phyloP scores from a whole-genome alignment of 2,797 vertebrate genomes.

The Agapornis canus region DNA sequence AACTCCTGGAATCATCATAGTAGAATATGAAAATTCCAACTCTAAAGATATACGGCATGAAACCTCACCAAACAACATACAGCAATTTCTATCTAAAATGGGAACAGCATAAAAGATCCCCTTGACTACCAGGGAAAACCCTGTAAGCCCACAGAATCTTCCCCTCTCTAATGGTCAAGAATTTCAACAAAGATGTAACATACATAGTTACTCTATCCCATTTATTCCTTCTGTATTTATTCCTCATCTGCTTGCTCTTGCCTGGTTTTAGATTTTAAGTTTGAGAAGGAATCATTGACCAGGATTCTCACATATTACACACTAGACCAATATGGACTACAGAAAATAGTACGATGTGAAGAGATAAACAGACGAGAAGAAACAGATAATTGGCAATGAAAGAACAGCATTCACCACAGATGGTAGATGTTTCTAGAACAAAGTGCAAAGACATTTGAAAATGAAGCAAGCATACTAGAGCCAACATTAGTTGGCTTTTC shows the following conservation, averaged over 20 bases:
- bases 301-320: neutral
- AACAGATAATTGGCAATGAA: neutral
- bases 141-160: neutral
- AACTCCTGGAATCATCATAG: conserved; percentile 77
- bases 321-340: neutral
- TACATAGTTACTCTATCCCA: neutral
- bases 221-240: neutral
- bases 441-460: neutral
- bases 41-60: neutral
- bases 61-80: neutral
- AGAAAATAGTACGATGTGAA: neutral
- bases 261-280: neutral
- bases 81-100: neutral
- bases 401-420: neutral
- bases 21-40: conserved; percentile 9
- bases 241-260: neutral
- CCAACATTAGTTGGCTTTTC: neutral
- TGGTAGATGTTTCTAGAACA: neutral
- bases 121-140: neutral
- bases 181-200: neutral
- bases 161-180: neutral
- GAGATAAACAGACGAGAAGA: neutral
- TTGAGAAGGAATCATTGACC: neutral
- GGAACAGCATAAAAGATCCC: neutral
- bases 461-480: neutral